Evolutionary conservation across 2,797 vertebrate species (phyloP).

Genomic region (Crax fasciolata): DNA sequence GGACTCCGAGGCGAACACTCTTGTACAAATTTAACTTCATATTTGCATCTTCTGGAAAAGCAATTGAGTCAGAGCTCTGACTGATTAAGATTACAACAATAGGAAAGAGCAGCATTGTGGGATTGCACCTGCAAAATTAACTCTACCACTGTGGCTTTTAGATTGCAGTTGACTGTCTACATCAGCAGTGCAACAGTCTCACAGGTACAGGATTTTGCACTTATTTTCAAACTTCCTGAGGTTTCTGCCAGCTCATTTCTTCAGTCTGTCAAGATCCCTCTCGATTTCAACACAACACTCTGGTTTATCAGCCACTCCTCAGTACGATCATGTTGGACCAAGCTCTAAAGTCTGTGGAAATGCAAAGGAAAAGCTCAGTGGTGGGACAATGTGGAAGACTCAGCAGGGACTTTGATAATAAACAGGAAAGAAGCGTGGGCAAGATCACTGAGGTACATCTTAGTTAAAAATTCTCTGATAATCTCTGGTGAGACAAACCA

Average conservation of each 20-base stretch:
- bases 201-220: neutral
- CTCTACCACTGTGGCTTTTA: neutral
- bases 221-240: neutral
- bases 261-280: too few species aligned
- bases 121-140: neutral
- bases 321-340: neutral
- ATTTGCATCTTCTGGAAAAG: neutral
- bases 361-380: neutral
- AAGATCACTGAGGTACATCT: neutral
- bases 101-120: neutral
- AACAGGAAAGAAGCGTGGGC: neutral
- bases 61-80: neutral
- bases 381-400: neutral
- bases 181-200: accelerated
- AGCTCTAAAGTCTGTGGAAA: neutral
- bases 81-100: neutral
- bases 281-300: too few species aligned
- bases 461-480: neutral
- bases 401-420: neutral
- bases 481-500: neutral
- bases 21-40: neutral
- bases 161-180: neutral
- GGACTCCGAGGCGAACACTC: neutral
- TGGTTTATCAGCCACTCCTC: neutral
- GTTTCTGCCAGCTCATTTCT: too few species aligned